These are phyloP conservation scores for Macrostomum cliftonense DNA, from an alignment of 2,888 invertebrate species.

Conservation along the genomic window DNA sequence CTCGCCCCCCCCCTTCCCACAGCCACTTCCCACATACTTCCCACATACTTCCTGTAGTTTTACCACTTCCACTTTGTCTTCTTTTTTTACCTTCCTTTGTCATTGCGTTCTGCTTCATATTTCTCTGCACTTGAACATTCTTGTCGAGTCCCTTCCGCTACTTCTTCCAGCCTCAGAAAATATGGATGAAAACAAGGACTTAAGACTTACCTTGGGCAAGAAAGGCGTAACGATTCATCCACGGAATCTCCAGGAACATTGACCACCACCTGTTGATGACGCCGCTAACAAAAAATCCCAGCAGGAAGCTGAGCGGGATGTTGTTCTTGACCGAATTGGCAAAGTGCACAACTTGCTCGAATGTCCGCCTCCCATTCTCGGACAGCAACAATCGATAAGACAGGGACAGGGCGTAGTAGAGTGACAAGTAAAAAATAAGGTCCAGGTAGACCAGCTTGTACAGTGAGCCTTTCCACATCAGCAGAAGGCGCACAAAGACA, in stretches of 20 bases:
- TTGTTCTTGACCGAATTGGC: conserved; percentile 10
- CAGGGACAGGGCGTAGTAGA: conserved; percentile 9
- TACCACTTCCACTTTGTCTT: no score
- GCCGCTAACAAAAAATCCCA: conserved; percentile 11
- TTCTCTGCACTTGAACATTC: no score
- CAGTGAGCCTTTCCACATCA: conserved; percentile 11
- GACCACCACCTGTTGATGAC: conserved; percentile 11
- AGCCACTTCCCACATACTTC: no score
- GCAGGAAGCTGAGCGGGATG: conserved; percentile 10
- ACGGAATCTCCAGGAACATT: conserved; percentile 11
- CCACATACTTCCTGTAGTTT: no score
- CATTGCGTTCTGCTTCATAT: no score
- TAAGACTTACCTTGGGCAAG: neutral
- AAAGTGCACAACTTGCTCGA: conserved; percentile 10
- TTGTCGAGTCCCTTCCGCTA: no score
- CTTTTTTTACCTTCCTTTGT: no score
- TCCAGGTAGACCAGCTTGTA: conserved; percentile 12
- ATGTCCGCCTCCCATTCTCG: neutral
- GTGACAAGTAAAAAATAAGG: conserved; percentile 7
- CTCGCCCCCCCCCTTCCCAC: no score
- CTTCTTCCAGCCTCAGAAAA: no score
- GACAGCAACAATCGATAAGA: conserved; percentile 1
- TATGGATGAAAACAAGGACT: no score
- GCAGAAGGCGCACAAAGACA: no score
- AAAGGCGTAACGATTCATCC: conserved; percentile 9